Base-by-base conservation (phyloP, 2,113 vertebrate genomes). In the Lathamus discolor region DNA sequence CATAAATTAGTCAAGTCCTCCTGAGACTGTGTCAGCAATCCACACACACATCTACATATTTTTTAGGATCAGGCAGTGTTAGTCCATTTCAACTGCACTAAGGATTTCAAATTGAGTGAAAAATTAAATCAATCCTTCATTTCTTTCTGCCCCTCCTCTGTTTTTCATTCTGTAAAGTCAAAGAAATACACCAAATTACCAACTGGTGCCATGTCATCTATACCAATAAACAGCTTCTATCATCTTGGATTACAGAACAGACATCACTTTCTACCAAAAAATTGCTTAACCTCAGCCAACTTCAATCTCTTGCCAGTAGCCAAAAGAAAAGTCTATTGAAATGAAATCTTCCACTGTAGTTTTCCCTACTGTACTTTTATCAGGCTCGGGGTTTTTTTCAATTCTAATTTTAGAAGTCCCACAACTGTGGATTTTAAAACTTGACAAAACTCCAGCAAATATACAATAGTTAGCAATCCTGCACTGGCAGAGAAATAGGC, bases 381-480 rank as follows among this genome's bases (percentile, higher is more conserved):
- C 3, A 57, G 0, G 0, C 20, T 69, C 69, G 11, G 24, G 3
- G 2, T 1, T 46, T 61, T 33, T 70, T 62, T 22, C 20, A 64
- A 28, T 61, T 82, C 43, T 23, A 55, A 41, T 90, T 88, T 37
- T 78, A 17, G n/a, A 89, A 93, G 25, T 70, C 17, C 9, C 11
- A 49, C 31, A 20, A n/a, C 22, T 9, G 20, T 31, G 18, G 31
- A 85, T 79, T 80, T 95, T 59, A 83, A 83, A 90, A 67, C 23
- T 46, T 59, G 29, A 68, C 25, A 69, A 41, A 88, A 69, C 8
- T 68, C 35, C 12, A 46, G 15, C 4, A 88, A 81, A 77, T 17
- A 68, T 3, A 67, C 18, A 68, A 62, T 10, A 75, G 20, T 9
- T 52, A n/a, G 41, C 17, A 74, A 68, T 68, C 17, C 11, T 76